Evolutionary conservation across 2,113 vertebrate genomes (phyloP), one percentile per base, ranked within the genome.

Genomic region (Dromiciops gliroides): DNA sequence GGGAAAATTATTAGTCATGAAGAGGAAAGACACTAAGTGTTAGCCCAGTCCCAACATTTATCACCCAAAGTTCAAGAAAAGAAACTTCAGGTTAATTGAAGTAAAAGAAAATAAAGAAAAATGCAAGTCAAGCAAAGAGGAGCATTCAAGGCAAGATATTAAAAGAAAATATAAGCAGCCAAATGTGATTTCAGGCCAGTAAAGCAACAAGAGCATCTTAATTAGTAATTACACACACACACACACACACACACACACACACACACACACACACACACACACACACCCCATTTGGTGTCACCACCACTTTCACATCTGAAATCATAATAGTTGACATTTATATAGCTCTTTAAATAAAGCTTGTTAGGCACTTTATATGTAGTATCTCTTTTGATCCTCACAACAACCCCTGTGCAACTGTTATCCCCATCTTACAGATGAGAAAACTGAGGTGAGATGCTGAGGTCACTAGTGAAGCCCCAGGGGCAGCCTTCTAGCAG

Each of bases 51-150:
- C 48, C 89, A 48, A 90, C 1, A 50, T 23, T 48, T 48, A 25
- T 90, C 48, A 48, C 25, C 89, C 48, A 90, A 90, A 49, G 48
- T 48, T 25, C 48, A 90, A 48, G 47, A 56, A 44, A 9, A 90
- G 26, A 92, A 44, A 83, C 48, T 1, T 51, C 48, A 83, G 49
- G 50, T 4, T 1, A 31, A 5, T 14, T 2, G 5, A 1, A 23
- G 49, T 44, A 95, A 91, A 23, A 95, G 90, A 23, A 83, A 92
- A 49, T 49, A 91, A 50, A 93, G 11, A 91, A 93, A 94, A 1
- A 10, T 1, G 16, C 31, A 49, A 90, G 9, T 9, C 26, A 56
- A 50, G 37, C 89, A 47, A 90, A 26, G 11, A 50, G 67, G 2
- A 49, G 67, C 44, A 91, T 47, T 53, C 50, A 47, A 91, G n/a